phyloP scores from a whole-genome alignment of 2,888 invertebrate species.

The Pogonocherus hispidulus region DNA sequence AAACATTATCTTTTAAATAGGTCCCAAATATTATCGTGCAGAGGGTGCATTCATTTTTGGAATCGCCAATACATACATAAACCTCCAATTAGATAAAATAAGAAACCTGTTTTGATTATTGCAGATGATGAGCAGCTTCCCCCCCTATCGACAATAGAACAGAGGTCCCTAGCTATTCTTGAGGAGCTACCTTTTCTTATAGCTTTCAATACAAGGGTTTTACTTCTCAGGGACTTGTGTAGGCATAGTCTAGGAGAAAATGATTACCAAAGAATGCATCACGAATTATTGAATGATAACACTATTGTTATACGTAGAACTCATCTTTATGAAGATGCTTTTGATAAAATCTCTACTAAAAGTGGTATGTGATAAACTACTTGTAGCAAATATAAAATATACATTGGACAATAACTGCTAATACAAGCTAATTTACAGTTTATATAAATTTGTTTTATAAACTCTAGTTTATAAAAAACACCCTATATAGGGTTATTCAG shows the following conservation, averaged over 20 bases:
- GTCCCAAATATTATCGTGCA: no score
- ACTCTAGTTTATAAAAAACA: no score
- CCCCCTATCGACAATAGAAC: conserved; percentile 88
- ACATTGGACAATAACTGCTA: no score
- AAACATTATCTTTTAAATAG: no score
- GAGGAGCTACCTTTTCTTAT: conserved; percentile 96
- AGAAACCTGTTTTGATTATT: no score
- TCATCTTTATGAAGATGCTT: conserved; percentile 98
- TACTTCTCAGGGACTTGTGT: conserved; percentile 83
- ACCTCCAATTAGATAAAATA: no score
- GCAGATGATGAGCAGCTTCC: conserved; percentile 81
- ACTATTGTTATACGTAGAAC: conserved; percentile 84
- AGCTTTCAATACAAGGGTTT: conserved; percentile 90
- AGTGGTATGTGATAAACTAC: conserved; percentile 78
- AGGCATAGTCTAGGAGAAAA: conserved; percentile 64
- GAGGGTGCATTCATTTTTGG: no score
- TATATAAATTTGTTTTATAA: no score
- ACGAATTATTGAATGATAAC: conserved; percentile 64
- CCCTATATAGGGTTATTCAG: no score
- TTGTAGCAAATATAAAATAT: no score
- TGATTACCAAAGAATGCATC: conserved; percentile 62
- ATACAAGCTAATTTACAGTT: no score
- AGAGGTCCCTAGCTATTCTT: conserved; percentile 88
- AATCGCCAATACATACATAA: no score
- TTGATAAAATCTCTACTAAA: conserved; percentile 90